Conservation (phyloP, 53 echinoderm and acorn worm species). For the Apostichopus leukothele region DNA sequence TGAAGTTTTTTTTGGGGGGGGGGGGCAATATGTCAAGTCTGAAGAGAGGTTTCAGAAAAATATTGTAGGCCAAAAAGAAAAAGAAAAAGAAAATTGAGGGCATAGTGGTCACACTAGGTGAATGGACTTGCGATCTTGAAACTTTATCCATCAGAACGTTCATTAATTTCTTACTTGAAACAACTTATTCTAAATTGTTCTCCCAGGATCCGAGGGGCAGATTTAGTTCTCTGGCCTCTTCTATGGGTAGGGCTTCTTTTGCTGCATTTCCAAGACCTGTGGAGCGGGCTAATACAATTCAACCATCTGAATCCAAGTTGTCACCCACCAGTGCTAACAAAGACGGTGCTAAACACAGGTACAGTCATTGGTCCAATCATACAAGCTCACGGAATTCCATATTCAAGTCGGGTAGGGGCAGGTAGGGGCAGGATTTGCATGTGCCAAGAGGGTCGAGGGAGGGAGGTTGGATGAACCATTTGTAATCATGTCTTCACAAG, state of each 20-base stretch:
- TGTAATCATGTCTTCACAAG: too few species aligned
- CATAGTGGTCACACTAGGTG: too few species aligned
- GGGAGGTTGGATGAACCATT: too few species aligned
- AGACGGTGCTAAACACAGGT: not conserved
- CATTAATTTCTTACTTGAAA: not conserved
- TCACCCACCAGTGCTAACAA: not conserved
- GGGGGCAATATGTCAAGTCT: too few species aligned
- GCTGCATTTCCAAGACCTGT: not conserved
- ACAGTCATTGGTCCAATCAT: not conserved
- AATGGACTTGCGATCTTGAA: not conserved
- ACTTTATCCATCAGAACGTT: not conserved
- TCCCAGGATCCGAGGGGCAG: slow-evolving; percentile 17
- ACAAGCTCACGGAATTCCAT: too few species aligned
- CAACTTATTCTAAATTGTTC: not conserved
- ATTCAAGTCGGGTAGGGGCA: too few species aligned
- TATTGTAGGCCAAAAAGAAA: too few species aligned
- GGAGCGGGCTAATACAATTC: slow-evolving; percentile 6
- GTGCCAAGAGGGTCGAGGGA: too few species aligned
- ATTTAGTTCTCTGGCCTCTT: slow-evolving; percentile 12
- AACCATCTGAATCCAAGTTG: not conserved
- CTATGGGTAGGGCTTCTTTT: slow-evolving; percentile 6
- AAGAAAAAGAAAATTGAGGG: too few species aligned
- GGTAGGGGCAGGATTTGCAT: too few species aligned
- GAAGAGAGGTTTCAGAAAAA: too few species aligned
- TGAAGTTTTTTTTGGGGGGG: too few species aligned